Base-by-base conservation (phyloP, 2,888 invertebrate genomes). In the Nomada ferruginata region DNA sequence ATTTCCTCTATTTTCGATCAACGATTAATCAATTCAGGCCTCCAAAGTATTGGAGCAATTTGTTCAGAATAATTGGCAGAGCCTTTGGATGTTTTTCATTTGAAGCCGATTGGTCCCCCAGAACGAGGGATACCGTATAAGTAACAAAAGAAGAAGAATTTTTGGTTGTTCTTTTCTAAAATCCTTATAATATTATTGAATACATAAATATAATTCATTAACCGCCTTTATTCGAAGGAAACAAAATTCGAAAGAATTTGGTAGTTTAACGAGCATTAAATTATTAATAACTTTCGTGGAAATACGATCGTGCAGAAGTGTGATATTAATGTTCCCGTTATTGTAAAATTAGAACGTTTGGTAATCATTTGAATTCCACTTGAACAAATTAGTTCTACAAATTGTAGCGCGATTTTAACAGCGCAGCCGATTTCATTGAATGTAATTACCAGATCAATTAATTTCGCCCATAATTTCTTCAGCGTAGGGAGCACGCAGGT, bases 381-480 rank as follows among this genome's bases (percentile, higher is more conserved):
- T 50, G 42, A 79, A 66, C 61, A 72, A 79, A 79, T 80, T 61
- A 44, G 55, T 44, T 61, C 26, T 60, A 76, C 66, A 66, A 76
- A 76, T 68, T 68, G 20, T 18, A 20, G n/a, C 10, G 47, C 61
- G 5, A 66, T 78, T 36, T 47, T 36, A 47, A 36, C 47, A n/a
- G 26, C 10, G 7, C 20, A 0, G 42, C 18, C n/a, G 61, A 72
- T 66, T 79, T 61, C 66, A 66, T 79, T 60, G 80, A 57, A 79
- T 66, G 44, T 71, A 72, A 80, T 79, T 66, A 65, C 26, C 61
- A 55, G 66, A 53, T 61, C 50, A 50, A 66, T 80, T 79, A 66
- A 79, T 79, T 64, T 68, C 59, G 47, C 63, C 63, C 64, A 80
- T 80, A 68, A 73, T 73, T 64, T 81, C 81, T 69, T 80, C 61